Conservation (phyloP, 2,113 vertebrate genomes). For the Marmota monax region DNA sequence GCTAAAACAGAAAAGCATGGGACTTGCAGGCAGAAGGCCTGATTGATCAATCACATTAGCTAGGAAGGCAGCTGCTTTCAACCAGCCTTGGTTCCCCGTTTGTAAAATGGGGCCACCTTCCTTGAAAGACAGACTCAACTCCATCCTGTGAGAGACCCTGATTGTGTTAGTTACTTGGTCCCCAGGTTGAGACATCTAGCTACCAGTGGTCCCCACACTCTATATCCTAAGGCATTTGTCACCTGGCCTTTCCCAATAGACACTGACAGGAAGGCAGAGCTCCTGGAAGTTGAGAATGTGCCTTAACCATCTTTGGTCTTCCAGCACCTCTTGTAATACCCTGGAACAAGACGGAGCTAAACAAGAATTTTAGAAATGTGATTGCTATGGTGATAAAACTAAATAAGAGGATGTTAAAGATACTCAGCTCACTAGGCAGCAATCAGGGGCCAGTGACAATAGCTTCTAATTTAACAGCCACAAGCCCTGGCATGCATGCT, state of each 20-base stretch:
- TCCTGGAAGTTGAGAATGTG: fast-evolving
- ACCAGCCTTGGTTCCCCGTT: neutral
- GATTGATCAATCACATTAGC: fast-evolving
- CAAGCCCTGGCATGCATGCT: fast-evolving
- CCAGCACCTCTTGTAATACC: neutral
- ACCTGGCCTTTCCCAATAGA: neutral
- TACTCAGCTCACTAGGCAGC: neutral
- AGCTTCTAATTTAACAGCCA: fast-evolving
- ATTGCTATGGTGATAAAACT: neutral
- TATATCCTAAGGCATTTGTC: neutral
- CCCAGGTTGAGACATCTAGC: too few species aligned
- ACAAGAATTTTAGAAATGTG: neutral
- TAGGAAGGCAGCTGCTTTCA: fast-evolving
- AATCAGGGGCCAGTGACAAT: neutral
- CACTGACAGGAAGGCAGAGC: neutral
- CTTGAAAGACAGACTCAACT: neutral
- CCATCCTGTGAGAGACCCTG: neutral
- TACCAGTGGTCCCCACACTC: neutral
- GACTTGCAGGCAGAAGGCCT: neutral
- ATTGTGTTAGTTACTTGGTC: fast-evolving
- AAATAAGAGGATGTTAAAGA: too few species aligned
- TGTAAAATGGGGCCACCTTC: neutral
- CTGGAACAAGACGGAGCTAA: neutral
- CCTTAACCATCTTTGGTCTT: neutral
- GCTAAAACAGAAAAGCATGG: fast-evolving